Base-by-base conservation (phyloP, 1,140 invertebrate genomes). In the Drosophila rhopaloa region DNA sequence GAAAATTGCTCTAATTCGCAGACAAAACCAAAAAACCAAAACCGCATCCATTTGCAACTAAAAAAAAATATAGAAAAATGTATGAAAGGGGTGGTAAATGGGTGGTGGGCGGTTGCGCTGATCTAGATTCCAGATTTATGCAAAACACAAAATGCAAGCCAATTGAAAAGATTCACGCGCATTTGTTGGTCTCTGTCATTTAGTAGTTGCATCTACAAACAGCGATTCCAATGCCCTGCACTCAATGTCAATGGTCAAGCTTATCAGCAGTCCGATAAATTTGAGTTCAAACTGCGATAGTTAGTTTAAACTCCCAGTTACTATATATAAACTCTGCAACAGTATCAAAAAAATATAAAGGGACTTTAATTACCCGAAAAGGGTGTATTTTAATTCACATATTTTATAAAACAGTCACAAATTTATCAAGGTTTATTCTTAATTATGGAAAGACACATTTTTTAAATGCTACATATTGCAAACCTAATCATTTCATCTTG, bases 111-210 rank as follows among this genome's bases (percentile, higher is more conserved):
- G 5, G 43, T 47, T 46, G 62, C 46, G 59, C 46, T 83, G 81
- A 79, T 88, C 83, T 86, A 88, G 75, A 66, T 85, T 82, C 75
- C 63, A 81, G 66, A 73, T 81, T 77, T 53, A 77, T 81, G 66
- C 66, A 63, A 79, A 85, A 63, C 74, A 76, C 79, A 75, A 79
- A 85, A 62, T 88, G 66, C 76, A 71, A 79, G 79, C 56, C 80
- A 88, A 88, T 88, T 88, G 84, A 88, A 80, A 74, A 88, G 80
- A 88, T 88, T 76, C 72, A 59, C 75, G 65, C 76, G 53, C 72
- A 61, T 72, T 67, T 81, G 66, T 68, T 47, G 48, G 51, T 53
- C 66, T 55, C 51, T 61, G 27, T 75, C 55, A 68, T 67, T 78
- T 81, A 76, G 68, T 67, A 47, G 43, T 24, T 66, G 58, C 51